phyloP scores from a whole-genome alignment of 2,888 invertebrate species.

The Cremastobaeus sp. region DNA sequence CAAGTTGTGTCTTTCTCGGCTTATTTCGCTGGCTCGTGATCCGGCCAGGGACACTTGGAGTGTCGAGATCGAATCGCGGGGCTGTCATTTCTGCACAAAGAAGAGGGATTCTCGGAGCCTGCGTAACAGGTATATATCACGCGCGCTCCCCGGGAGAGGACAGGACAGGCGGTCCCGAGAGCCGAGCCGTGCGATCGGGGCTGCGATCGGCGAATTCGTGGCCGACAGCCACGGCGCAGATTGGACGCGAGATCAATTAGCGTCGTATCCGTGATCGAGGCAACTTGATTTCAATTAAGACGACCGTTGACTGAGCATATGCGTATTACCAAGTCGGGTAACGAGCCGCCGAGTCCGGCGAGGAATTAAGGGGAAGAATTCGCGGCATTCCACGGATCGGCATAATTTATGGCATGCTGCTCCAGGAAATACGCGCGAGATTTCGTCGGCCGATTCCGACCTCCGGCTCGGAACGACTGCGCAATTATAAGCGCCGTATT shows the following conservation, averaged over 20 bases:
- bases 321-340: conserved; percentile 60
- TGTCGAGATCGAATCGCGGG: conserved; percentile 46
- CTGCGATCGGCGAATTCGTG: conserved; percentile 38
- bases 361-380: conserved; percentile 45
- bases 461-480: not conserved
- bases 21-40: conserved; percentile 34
- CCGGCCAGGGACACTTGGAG: conserved; percentile 35
- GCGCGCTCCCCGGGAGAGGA: conserved; percentile 8
- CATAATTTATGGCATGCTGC: conserved; percentile 41
- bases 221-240: conserved; percentile 43
- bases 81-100: conserved; percentile 57
- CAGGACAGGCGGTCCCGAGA: conserved; percentile 8
- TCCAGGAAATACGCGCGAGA: conserved; percentile 38
- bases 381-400: conserved; percentile 58
- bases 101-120: conserved; percentile 34
- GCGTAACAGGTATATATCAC: conserved; percentile 39
- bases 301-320: conserved; percentile 51
- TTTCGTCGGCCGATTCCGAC: conserved; percentile 34
- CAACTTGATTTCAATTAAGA: conserved; percentile 64
- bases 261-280: conserved; percentile 58
- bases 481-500: not conserved
- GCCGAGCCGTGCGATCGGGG: too few species aligned
- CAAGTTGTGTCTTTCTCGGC: conserved; percentile 1
- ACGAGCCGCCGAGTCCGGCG: conserved; percentile 56
- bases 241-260: conserved; percentile 61